Percentiles rank a stretch among this genome's conserved stretches.
Conservation (phyloP, 2,888 invertebrate genomes). For the Neoaliturus tenellus region DNA sequence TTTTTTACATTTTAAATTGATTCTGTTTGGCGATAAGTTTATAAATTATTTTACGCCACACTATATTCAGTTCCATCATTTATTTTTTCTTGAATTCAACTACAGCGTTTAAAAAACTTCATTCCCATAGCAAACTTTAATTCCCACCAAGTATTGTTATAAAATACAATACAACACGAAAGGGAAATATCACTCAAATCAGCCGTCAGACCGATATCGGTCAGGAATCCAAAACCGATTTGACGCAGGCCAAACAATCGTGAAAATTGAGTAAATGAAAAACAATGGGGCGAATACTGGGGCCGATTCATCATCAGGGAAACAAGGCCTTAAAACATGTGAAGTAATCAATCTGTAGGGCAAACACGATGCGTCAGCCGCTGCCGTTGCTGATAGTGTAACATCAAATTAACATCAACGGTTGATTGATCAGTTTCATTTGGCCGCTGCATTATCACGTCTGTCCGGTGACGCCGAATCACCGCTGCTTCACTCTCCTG, state of each 20-base stretch:
- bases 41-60: too few relatives aligned
- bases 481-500: not conserved
- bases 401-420: constrained; percentile 49
- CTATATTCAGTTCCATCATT: too few relatives aligned
- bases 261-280: constrained; percentile 49
- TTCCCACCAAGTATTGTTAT: too few relatives aligned
- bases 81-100: too few relatives aligned
- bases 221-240: not conserved
- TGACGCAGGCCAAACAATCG: constrained; percentile 9
- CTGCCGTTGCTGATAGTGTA: constrained; percentile 35
- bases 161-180: too few relatives aligned
- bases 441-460: constrained; percentile 36
- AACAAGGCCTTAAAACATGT: constrained; percentile 50
- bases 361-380: constrained; percentile 50
- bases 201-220: too few relatives aligned
- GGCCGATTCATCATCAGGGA: constrained; percentile 42
- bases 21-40: too few relatives aligned
- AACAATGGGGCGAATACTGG: constrained; percentile 21
- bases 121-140: too few relatives aligned
- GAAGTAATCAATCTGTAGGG: constrained; percentile 48
- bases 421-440: constrained; percentile 52
- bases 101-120: too few relatives aligned
- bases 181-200: too few relatives aligned
- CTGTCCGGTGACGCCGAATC: constrained; percentile 19
- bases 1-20: too few relatives aligned